A percentile compares a stretch with the other conserved stretches of the same genome.
Conservation (phyloP, 2,113 vertebrate species). For the Pollachius pollachius region DNA sequence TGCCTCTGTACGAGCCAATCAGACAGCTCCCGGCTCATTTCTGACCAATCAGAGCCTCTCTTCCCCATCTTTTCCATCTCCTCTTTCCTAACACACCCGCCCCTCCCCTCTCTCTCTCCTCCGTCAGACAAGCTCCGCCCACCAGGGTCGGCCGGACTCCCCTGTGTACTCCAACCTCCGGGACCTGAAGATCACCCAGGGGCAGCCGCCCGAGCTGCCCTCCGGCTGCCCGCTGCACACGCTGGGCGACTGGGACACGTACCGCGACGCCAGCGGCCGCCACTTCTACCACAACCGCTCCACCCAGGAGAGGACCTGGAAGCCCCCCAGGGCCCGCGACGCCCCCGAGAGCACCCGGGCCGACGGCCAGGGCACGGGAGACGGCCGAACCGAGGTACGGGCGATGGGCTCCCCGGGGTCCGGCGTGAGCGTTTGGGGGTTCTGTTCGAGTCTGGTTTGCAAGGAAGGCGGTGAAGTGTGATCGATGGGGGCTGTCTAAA, state of each 20-base stretch:
- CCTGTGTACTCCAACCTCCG: constrained; percentile 93
- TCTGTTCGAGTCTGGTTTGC: too few species aligned
- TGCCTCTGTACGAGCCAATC: too few species aligned
- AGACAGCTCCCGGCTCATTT: too few species aligned
- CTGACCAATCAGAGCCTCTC: too few species aligned
- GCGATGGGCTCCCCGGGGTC: not conserved
- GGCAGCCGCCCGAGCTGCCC: constrained; percentile 79
- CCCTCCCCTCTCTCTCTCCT: constrained; percentile 13
- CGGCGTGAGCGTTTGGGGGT: too few species aligned
- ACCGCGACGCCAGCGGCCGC: constrained; percentile 85
- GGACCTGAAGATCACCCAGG: constrained; percentile 91
- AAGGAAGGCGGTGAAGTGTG: too few species aligned
- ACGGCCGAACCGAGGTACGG: constrained; percentile 65
- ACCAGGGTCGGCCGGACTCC: constrained; percentile 83
- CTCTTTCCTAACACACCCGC: too few species aligned
- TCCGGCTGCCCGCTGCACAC: constrained; percentile 78
- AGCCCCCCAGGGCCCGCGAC: constrained; percentile 86
- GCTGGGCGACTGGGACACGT: constrained; percentile 89
- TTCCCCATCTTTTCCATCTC: too few species aligned
- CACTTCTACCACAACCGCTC: constrained; percentile 89
- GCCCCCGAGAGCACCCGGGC: constrained; percentile 62
- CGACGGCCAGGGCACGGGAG: constrained; percentile 76
- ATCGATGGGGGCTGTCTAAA: too few species aligned
- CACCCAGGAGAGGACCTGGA: constrained; percentile 93
- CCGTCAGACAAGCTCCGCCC: too few species aligned